phyloP scores from a whole-genome alignment of 2,888 invertebrate species.

The Idaea aversata region DNA sequence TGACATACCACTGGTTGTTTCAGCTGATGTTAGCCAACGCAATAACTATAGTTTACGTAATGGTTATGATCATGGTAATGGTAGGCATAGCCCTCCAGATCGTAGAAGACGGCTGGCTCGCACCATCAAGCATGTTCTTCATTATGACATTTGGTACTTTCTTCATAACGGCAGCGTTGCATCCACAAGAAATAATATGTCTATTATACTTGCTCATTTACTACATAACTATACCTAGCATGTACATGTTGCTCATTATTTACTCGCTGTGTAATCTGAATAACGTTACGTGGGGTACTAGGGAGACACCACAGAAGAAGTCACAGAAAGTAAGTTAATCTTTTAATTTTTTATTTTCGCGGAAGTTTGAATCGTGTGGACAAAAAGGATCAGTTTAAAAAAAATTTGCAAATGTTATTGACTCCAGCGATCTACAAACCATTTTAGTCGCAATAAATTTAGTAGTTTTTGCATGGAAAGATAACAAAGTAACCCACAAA shows the following conservation, averaged over 20 bases:
- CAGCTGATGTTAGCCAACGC: constrained; percentile 86
- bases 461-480: no score
- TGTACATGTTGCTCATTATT: constrained; percentile 95
- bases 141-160: constrained; percentile 86
- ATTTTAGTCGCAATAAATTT: no score
- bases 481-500: no score
- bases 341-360: not conserved
- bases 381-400: no score
- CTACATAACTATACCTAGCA: constrained; percentile 93
- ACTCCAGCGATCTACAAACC: no score
- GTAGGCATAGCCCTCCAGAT: constrained; percentile 90
- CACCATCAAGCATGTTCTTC: constrained; percentile 92
- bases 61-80: constrained; percentile 93
- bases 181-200: constrained; percentile 89
- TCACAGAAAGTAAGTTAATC: constrained; percentile 52
- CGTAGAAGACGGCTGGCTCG: constrained; percentile 87
- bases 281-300: constrained; percentile 96
- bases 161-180: constrained; percentile 83
- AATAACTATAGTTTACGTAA: constrained; percentile 88
- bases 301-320: constrained; percentile 84
- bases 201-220: constrained; percentile 89
- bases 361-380: no score
- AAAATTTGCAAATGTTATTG: no score
- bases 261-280: constrained; percentile 96
- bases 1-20: constrained; percentile 28